Evolutionary conservation across 2,113 vertebrate species (phyloP).

Genomic region (Myotis davidii): DNA sequence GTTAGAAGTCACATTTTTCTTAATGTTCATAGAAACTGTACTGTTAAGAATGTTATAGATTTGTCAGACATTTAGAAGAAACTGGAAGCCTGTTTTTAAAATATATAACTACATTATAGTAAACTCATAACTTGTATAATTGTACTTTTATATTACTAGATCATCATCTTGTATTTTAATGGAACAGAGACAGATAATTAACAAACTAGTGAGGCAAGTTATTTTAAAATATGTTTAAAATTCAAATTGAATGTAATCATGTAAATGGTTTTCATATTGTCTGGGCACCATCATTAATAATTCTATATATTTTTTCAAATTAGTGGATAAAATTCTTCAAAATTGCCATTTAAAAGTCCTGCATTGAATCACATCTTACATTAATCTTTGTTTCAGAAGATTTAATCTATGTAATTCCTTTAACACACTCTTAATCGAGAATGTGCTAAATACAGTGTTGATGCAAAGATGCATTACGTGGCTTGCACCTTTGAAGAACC

Average conservation of each 20-base stretch:
- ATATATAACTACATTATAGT: neutral
- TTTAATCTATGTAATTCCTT: neutral
- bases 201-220: neutral
- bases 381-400: neutral
- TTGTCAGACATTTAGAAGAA: neutral
- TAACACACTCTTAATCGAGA: neutral
- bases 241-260: neutral
- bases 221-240: neutral
- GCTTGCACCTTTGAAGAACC: neutral
- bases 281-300: neutral
- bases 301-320: neutral
- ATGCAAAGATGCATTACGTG: neutral
- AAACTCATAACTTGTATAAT: neutral
- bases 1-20: neutral
- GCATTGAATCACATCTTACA: neutral
- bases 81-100: neutral
- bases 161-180: neutral
- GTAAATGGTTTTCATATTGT: neutral
- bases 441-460: neutral
- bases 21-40: neutral
- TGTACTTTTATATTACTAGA: neutral
- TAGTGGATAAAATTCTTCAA: neutral
- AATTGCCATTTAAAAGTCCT: neutral
- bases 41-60: neutral
- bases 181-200: neutral